Evolutionary conservation across 1,140 invertebrate species (phyloP), one percentile per base, ranked within the genome.

Genomic region (Achatina immaculata): DNA sequence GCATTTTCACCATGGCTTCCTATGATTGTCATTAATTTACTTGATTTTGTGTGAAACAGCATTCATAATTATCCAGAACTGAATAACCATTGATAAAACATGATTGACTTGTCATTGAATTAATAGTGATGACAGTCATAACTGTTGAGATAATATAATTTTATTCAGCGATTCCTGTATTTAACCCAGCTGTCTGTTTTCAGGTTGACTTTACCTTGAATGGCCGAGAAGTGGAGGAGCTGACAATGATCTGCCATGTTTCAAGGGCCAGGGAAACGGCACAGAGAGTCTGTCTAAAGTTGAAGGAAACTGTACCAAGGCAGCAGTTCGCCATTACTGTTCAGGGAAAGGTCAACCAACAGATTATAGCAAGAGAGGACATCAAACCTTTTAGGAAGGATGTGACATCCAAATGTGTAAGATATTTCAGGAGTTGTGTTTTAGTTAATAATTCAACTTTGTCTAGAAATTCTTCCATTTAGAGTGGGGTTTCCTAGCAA

Each of bases 331-430:
- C 92, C 92, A 95, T 99, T 82, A 94, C 94, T 0, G 95, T 99
- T 78, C 98, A 99, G 94, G 97, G 95, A 9, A 91, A 93, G 51
- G 94, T 97, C 0, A 94, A 94, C n/a, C 93, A 93, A 34, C 97
- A 96, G 92, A 93, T 99, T 0, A 86, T 98, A 4, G 95, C 96
- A 0, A 93, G 97, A 85, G 96, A 97, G 92, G 96, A 94, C 74
- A 93, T 99, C 14, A 96, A 96, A 90, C 93, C 98, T 0, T 95
- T 94, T 81, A 93, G 95, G 85, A 99, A 99, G 92, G 96, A 99
- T 92, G 97, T 99, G 0, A 95, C 96, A 24, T 95, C 95, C 77
- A 98, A 98, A 94, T 92, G 96, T 91, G 96, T 98, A 93, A 94
- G 94, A 92, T 80, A 55, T 74, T n/a, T n/a, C 31, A 43, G 66